Conservation (phyloP, 1,140 invertebrate species). For the Drosophila miranda region DNA sequence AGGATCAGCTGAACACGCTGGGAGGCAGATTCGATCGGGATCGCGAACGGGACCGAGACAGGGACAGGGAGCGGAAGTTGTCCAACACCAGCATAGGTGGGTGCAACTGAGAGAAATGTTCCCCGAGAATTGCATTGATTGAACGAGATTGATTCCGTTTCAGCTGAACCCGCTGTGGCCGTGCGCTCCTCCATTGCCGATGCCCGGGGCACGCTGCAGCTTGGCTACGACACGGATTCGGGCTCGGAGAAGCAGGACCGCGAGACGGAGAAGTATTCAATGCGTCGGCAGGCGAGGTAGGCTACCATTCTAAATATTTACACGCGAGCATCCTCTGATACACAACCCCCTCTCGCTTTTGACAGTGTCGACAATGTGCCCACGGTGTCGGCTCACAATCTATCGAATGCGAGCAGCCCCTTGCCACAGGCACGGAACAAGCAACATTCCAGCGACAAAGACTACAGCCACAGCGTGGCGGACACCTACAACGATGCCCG, state of each 20-base stretch:
- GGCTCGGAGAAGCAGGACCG: constrained; percentile 84
- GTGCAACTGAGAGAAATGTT: neutral
- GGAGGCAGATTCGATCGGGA: constrained; percentile 83
- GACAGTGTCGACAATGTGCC: constrained; percentile 71
- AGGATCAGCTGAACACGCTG: constrained; percentile 88
- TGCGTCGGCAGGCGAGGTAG: constrained; percentile 83
- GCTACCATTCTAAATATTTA: neutral
- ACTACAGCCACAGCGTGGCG: constrained; percentile 72
- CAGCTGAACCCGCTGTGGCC: constrained; percentile 84
- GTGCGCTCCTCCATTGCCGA: constrained; percentile 89
- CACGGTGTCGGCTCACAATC: constrained; percentile 64
- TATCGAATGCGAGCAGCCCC: constrained; percentile 77
- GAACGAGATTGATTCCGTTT: constrained; percentile 18
- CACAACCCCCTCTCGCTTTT: neutral
- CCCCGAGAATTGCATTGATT: neutral
- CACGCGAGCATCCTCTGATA: neutral
- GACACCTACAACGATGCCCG: constrained; percentile 60
- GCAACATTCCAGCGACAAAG: constrained; percentile 84
- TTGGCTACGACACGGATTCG: constrained; percentile 86
- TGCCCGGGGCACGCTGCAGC: constrained; percentile 87
- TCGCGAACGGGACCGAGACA: constrained; percentile 58
- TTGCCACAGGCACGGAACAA: constrained; percentile 83
- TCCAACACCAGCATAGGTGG: constrained; percentile 85
- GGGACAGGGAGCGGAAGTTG: constrained; percentile 84
- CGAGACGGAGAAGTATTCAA: constrained; percentile 84